Base-by-base conservation (phyloP, 1,140 invertebrate species). In the Druon quercuslanigerum region DNA sequence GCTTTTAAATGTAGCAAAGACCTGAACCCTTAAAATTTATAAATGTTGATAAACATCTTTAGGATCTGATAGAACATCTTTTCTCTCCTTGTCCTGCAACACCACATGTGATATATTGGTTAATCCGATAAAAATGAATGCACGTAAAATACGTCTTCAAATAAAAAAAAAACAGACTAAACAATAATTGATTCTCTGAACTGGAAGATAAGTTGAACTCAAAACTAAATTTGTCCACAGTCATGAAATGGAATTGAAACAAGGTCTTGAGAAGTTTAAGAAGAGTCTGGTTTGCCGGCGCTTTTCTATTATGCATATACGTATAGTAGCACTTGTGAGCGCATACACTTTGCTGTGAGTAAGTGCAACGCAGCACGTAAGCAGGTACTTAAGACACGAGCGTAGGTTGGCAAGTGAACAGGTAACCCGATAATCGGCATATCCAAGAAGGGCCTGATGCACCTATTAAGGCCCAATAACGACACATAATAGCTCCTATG, bases 381-480 rank as follows among this genome's bases (percentile, higher is more conserved):
- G 77, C 71, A 76, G 79, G 83, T 84, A 81, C 80, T 78, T 57
- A 60, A 79, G 76, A 82, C 74, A 79, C 81, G 71, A 82, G 80
- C 75, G 76, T 82, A 79, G 75, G 79, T 79, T 72, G 76, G 72
- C 73, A 73, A 75, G 54, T 74, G 71, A 74, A 76, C 78, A 85
- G 73, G 74, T 87, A 89, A 90, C 84, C 87, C 80, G 88, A 90
- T 89, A 89, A 90, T 89, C 87, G 86, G 81, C 85, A 86, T 87
- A 87, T 90, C 84, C 83, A 82, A 77, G 78, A 76, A 87, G 83
- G 83, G 82, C 79, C 80, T 77, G 81, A 79, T 82, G 86, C 85
- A 84, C 84, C 87, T 87, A 89, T 89, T 90, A 89, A 88, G 84
- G 79, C 79, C 83, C 87, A 87, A 89, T 90, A 90, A 90, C 86